Percentiles rank a stretch among this genome's conserved stretches.
Evolutionary conservation across 2,888 invertebrate genomes (phyloP).

Genomic region (Globia sparganii): DNA sequence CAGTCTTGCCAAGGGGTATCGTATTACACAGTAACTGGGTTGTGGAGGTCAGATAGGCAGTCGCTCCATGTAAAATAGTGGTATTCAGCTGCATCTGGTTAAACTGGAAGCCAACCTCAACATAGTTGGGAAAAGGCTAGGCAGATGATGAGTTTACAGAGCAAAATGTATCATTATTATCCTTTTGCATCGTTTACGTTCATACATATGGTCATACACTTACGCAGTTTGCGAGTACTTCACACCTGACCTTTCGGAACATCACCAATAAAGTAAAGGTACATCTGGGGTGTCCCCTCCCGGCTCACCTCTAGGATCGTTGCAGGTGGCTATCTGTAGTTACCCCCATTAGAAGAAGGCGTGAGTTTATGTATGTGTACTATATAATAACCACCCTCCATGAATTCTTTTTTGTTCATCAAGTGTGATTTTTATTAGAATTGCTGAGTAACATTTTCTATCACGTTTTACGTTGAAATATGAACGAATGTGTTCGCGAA

Average conservation of each 20-base stretch:
- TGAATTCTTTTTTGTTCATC: neutral
- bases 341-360: too few relatives aligned
- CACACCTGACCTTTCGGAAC: neutral
- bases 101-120: too few relatives aligned
- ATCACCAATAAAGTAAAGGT: neutral
- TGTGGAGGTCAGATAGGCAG: too few relatives aligned
- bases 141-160: too few relatives aligned
- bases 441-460: conserved; percentile 2
- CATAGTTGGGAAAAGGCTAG: too few relatives aligned
- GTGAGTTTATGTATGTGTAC: neutral
- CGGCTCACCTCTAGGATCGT: neutral
- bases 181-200: neutral
- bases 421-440: neutral
- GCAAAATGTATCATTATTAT: neutral
- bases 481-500: conserved; percentile 20
- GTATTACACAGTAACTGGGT: too few relatives aligned
- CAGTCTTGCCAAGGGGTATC: too few relatives aligned
- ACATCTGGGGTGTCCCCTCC: too few relatives aligned
- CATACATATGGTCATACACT: neutral
- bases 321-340: too few relatives aligned
- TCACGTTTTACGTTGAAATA: neutral
- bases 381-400: neutral
- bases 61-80: too few relatives aligned
- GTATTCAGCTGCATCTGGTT: too few relatives aligned
- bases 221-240: neutral